Base-by-base conservation (phyloP, 2,113 vertebrate genomes). In the Hassar affinis region DNA sequence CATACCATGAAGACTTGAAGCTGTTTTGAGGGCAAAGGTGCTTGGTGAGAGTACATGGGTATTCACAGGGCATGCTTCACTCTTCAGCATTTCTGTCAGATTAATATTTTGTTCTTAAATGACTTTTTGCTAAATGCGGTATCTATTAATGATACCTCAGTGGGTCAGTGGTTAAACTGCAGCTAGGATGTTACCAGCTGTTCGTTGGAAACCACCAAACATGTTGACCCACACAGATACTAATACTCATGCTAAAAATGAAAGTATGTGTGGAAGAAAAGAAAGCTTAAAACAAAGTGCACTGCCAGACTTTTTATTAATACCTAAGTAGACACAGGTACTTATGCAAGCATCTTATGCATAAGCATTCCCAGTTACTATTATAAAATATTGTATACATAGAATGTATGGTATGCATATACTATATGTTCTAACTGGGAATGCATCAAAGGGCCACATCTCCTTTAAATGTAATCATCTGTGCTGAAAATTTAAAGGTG, bases 1-100 rank as follows among this genome's bases (percentile, higher is more conserved):
- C 59, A 30, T 62, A 17, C 30, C 62, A 66, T 18, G 30, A 66
- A 35, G 30, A 66, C 33, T 66, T 17, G 0, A 27, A 12, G 27
- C 57, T 59, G 25, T 59, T 62, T 62, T 62, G 59, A 62, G 59
- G 30, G 59, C 59, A 66, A 64, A 64, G 61, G 18, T 68, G 35
- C 9, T 68, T 9, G 8, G 18, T 25, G 17, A 38, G 33, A 20
- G 11, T 69, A 6, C 66, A 69, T 5, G 6, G 45, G 38, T 14
- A 25, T 69, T 69, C 66, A 69, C 8, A 69, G 1, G 8, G 25
- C 20, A 12, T 25, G 9, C 20, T 45, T 1, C 38, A 69, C 10
- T 45, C 38, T 11, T 17, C 30, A 33, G 3, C 1, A 45, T 69
- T 69, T 25, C 1, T 45, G 14, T 5, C 3, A 15, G 17, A 66